Evolutionary conservation across 2,113 vertebrate genomes (phyloP), one percentile per base, ranked within the genome.

Genomic region (Hydrolagus affinis): DNA sequence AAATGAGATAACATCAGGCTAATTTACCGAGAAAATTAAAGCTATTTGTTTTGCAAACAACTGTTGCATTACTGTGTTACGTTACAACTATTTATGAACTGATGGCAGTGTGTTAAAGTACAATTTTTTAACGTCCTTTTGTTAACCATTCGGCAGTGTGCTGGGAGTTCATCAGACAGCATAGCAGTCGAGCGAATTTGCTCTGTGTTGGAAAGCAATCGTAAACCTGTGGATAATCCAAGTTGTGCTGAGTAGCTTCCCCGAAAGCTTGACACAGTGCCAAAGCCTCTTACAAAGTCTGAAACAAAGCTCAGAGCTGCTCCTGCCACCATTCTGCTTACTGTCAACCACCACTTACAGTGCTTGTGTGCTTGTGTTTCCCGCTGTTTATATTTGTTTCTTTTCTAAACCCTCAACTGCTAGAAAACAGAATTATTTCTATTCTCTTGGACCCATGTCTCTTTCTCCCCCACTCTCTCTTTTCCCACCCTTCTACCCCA

Each of bases 331-430:
- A 89, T 89, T 88, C 93, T 88, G 89, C 90, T 93, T 90, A 90
- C 91, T 91, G 90, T 91, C 90, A 93, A 89, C 88, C 89, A 92
- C 90, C 89, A 89, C 89, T 91, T 86, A 87, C 89, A 90, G 85
- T 74, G 90, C 89, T 88, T 92, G 92, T 89, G 89, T 92, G 90
- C 93, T 92, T 92, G 91, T 91, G 90, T 90, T 90, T 92, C 92
- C 92, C 90, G 92, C 93, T 94, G 93, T 90, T 94, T 91, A 90
- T 93, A 93, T 94, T 94, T 94, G 91, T 92, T 93, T 93, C 88
- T 91, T 92, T 90, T 83, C 89, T 88, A 89, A 91, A 90, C 89
- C 91, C 91, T 91, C 91, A 89, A 92, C 88, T 90, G 89, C 90
- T 92, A 90, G 89, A 91, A 92, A 94, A 93, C 91, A 91, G 94